Evolutionary conservation across 1,140 invertebrate genomes (phyloP).

Genomic region (Drosophila hydei): DNA sequence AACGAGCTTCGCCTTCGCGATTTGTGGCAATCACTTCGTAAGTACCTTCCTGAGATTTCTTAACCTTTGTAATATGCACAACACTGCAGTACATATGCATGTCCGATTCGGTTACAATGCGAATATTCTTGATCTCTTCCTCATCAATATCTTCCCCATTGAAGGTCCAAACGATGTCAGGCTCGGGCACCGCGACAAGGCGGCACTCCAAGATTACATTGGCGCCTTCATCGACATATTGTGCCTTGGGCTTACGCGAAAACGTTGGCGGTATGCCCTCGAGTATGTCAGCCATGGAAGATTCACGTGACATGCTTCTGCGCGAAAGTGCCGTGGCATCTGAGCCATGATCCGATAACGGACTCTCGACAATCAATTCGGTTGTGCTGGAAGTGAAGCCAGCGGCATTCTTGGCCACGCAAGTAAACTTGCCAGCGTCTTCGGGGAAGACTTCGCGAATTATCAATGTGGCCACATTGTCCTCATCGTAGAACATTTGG

Average conservation of each 20-base stretch:
- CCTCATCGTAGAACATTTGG: conserved; percentile 96
- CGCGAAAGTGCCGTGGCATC: conserved; percentile 91
- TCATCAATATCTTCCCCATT: conserved; percentile 90
- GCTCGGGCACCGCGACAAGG: conserved; percentile 94
- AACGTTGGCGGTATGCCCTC: conserved; percentile 97
- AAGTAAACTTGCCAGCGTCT: conserved; percentile 98
- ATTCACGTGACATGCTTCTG: conserved; percentile 93
- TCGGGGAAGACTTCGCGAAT: conserved; percentile 98
- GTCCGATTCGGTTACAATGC: conserved; percentile 91
- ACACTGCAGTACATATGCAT: conserved; percentile 95
- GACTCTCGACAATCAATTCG: conserved; percentile 93
- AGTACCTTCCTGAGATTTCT: conserved; percentile 92
- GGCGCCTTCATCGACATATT: conserved; percentile 91
- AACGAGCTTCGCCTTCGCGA: conserved; percentile 93
- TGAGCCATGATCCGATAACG: conserved; percentile 94
- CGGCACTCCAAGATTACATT: conserved; percentile 93
- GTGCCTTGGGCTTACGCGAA: conserved; percentile 92
- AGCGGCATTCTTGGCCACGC: conserved; percentile 96
- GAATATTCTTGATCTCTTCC: conserved; percentile 87
- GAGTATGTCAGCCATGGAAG: conserved; percentile 94
- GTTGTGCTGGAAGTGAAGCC: conserved; percentile 97
- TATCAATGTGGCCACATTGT: conserved; percentile 95
- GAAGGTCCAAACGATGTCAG: conserved; percentile 93
- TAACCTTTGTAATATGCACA: conserved; percentile 91
- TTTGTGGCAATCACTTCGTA: conserved; percentile 95